Evolutionary conservation across 2,113 vertebrate genomes (phyloP).

Genomic region (Amazona guildingii): DNA sequence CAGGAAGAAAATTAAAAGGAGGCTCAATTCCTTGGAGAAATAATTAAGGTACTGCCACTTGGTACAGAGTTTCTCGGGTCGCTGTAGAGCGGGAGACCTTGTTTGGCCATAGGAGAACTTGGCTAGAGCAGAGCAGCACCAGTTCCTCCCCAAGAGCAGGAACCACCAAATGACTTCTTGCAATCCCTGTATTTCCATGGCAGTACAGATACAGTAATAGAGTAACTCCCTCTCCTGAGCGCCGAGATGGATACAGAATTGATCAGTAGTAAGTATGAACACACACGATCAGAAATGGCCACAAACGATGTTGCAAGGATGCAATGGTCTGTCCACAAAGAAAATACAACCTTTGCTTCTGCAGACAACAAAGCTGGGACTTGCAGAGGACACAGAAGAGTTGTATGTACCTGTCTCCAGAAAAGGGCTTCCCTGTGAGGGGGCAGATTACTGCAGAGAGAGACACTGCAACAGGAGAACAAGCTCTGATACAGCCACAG

Average conservation of each 20-base stretch:
- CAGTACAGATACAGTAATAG: accelerated
- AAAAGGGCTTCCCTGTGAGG: background rate
- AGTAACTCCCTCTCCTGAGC: accelerated
- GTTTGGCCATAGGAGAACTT: background rate
- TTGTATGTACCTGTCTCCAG: background rate
- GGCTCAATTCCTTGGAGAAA: background rate
- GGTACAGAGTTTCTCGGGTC: background rate
- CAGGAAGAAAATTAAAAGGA: constrained; percentile 3
- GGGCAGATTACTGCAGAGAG: background rate
- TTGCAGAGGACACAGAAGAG: background rate
- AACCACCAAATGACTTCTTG: background rate
- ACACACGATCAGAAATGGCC: accelerated
- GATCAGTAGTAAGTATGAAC: accelerated
- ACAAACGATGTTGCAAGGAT: background rate
- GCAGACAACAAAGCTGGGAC: background rate
- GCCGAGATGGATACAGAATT: accelerated
- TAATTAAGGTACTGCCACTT: background rate
- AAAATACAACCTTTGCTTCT: background rate
- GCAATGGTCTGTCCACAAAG: too few species aligned
- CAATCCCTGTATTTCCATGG: accelerated
- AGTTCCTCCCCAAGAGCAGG: background rate
- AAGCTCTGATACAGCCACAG: accelerated
- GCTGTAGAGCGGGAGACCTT: background rate
- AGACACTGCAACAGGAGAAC: background rate
- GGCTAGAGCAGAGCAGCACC: background rate